Evolutionary conservation across 2,888 invertebrate genomes (phyloP), one percentile per base, ranked within the genome.

Genomic region (Odontocerum albicorne): DNA sequence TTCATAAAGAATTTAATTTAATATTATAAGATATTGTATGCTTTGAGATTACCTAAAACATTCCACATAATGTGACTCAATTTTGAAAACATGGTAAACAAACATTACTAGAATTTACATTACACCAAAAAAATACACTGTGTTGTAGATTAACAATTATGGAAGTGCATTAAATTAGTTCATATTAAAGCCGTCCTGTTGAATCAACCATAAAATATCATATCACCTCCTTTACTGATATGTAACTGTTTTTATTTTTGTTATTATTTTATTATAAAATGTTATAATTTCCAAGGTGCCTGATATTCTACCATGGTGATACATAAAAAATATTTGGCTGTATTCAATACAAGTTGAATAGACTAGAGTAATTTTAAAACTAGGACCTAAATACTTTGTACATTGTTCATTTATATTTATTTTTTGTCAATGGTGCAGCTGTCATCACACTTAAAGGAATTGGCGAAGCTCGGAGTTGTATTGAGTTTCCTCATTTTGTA

Each of bases 221-320:
- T 35, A 12, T 35, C 8, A 8, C 8, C n/a, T n/a, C n/a, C n/a
- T n/a, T n/a, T n/a, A n/a, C n/a, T 35, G 7, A 8, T 35, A 12
- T 10, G 10, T 42, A 6, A 27, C 15, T 47, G 13, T 38, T 38
- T 46, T 3, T n/a, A 20, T 32, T 50, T 49, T 49, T 50, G 49
- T 42, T 35, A 44, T 45, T 52, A 40, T 35, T 27, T 36, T 27
- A 22, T 45, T 45, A 21, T 33, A 33, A 33, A 38, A 42, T 43
- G 16, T 39, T 53, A 49, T 56, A 42, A 32, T 57, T 57, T 46
- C 60, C 57, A 51, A 57, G 60, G 57, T 60, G 60, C 57, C 60
- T 60, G 56, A 54, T 59, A 56, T 52, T 47, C 52, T 49, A 57
- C 54, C 54, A 38, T 35, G 54, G 57, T 60, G 60, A 60, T 60